A percentile compares a stretch with the other conserved stretches of the same genome.
phyloP scores from a whole-genome alignment of 2,888 invertebrate genomes.

The Nymphalis polychloros region DNA sequence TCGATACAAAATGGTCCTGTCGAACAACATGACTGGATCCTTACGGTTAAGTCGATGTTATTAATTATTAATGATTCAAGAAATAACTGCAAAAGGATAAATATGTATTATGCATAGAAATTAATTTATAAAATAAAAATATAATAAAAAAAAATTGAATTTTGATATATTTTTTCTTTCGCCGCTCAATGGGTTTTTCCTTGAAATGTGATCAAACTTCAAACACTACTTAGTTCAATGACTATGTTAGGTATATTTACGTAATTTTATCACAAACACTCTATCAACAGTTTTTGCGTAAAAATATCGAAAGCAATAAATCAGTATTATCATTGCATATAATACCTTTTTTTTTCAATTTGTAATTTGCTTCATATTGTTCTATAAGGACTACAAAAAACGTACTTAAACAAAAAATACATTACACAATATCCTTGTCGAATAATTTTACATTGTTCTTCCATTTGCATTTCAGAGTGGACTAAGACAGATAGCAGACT shows the following conservation, averaged over 20 bases:
- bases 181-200: background rate
- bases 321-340: background rate
- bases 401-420: conserved; percentile 3
- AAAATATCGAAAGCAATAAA: conserved; percentile 8
- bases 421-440: conserved; percentile 11
- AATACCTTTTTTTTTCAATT: background rate
- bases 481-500: conserved; percentile 25
- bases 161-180: background rate
- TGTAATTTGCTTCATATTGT: conserved; percentile 7
- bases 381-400: conserved; percentile 8
- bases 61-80: background rate
- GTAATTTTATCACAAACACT: background rate
- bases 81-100: background rate
- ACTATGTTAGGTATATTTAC: background rate
- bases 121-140: too few relatives aligned
- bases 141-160: background rate
- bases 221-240: conserved; percentile 4
- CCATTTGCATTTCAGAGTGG: conserved; percentile 29
- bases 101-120: background rate
- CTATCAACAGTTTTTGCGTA: background rate
- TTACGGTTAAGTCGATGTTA: background rate
- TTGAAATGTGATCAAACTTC: background rate
- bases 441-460: conserved; percentile 27
- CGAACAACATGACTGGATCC: background rate
- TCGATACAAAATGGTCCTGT: background rate